Base-by-base conservation (phyloP, 2,888 invertebrate species). In the Drosophila formosana region DNA sequence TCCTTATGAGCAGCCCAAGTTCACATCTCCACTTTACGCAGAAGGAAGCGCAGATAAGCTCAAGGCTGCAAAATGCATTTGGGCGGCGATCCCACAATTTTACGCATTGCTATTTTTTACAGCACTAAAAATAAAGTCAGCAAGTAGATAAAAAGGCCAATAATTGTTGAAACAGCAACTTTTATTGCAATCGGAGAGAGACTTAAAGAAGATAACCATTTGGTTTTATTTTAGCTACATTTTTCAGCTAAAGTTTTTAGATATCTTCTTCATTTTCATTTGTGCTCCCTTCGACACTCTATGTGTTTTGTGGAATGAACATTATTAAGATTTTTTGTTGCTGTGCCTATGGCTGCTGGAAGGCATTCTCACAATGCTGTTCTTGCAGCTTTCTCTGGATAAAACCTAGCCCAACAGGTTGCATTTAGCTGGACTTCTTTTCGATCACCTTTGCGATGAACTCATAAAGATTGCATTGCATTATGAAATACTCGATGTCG, bases 381-480 rank as follows among this genome's bases (percentile, higher is more conserved):
- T 66, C 66, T 77, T 49, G 71, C 30, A 4, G 30, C 81, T 80
- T 83, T 83, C 83, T 72, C 62, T 68, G 69, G 57, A 57, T 63
- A 41, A 37, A 60, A 57, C 25, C 74, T 72, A 68, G 75, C 67
- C 61, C 64, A 80, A 86, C 82, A 82, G 82, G 82, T 82, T 82
- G 82, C 80, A 78, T 80, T 78, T 65, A 74, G 64, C 66, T 73
- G 37, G 60, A 70, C 74, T 78, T 78, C 76, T 71, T 78, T 65
- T 62, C 68, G 82, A 85, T 82, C 82, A 87, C 85, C 83, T 84
- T 68, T 77, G 70, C 80, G 85, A 88, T 85, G 88, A 88, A 86
- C 85, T 74, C 88, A 88, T 85, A 85, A 86, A 85, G 85, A 88
- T 88, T 82, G 85, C 79, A 80, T 83, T 74, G 88, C 83, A 83